phyloP scores from a whole-genome alignment of 2,888 invertebrate species.

The Meliscaeva auricollis region DNA sequence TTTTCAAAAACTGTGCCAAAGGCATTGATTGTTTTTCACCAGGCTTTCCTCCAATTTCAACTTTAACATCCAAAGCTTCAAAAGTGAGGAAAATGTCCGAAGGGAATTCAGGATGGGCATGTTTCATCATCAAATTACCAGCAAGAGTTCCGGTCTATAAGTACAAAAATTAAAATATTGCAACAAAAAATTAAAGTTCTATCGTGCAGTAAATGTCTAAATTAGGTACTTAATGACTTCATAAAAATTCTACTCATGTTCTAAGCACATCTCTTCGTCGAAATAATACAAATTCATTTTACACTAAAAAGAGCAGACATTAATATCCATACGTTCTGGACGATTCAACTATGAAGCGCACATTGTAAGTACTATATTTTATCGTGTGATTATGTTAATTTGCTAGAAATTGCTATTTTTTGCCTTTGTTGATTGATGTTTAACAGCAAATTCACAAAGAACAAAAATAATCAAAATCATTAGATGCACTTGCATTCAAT shows the following conservation, averaged over 20 bases:
- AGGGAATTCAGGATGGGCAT: conserved; percentile 87
- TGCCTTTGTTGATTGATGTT: too few species aligned
- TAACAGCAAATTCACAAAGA: too few species aligned
- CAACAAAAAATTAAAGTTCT: conserved; percentile 44
- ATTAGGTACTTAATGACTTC: neutral
- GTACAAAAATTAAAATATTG: too few species aligned
- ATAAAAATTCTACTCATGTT: neutral
- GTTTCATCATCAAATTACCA: conserved; percentile 89
- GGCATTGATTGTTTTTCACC: conserved; percentile 80
- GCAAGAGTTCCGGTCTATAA: conserved; percentile 87
- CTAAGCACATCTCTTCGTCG: too few species aligned
- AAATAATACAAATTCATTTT: neutral
- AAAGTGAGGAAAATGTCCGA: conserved; percentile 88
- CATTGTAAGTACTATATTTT: too few species aligned
- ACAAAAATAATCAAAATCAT: too few species aligned
- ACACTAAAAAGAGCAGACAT: neutral
- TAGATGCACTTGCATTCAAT: too few species aligned
- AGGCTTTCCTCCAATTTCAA: conserved; percentile 84
- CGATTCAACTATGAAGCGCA: too few species aligned
- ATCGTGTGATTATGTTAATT: too few species aligned
- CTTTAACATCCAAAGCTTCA: conserved; percentile 79
- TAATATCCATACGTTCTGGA: too few species aligned
- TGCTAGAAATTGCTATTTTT: too few species aligned
- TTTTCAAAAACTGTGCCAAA: conserved; percentile 86
- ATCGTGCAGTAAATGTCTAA: neutral